Conservation (phyloP, 2,113 vertebrate species). For the cat (Felis catus) region F.catus_Fca126_mat1.0 CM031415.1:128054001-128054500, state of each 20-base stretch:
- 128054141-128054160: neutral
- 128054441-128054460: neutral
- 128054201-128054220: neutral
- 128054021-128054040: neutral
- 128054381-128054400: neutral
- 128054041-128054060: neutral
- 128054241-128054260: neutral
- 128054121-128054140: neutral
- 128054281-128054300: neutral
- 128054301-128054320: neutral
- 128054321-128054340: neutral
- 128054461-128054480: neutral
- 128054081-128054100: neutral
- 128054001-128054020: neutral
- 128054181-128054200: neutral
- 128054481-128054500: neutral
- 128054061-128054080: neutral
- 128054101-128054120: neutral
- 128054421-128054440: neutral
- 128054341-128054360: neutral
- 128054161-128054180: neutral
- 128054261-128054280: neutral
- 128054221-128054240: neutral
- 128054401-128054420: neutral
- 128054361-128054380: neutral